Evolutionary conservation across 2,888 invertebrate species (phyloP), one percentile per base, ranked within the genome.

Genomic region (Volucella inflata): DNA sequence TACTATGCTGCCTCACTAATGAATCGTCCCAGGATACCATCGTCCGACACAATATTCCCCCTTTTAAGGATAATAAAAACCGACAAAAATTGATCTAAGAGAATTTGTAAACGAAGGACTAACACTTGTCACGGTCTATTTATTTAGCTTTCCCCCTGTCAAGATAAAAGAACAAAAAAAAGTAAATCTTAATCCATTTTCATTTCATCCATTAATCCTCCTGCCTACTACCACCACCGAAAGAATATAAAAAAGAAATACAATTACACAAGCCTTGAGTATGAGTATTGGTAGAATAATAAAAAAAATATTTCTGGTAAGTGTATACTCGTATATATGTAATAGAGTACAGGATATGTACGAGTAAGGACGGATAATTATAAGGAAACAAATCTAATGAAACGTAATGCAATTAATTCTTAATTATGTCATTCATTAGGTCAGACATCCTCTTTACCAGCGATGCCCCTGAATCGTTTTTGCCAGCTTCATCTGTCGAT

Each of bases 371-470:
- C 10, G 38, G 42, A 50, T 44, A 51, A 70, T n/a, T 3, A 17
- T 36, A 46, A 10, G 16, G 38, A 55, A 16, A 30, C 10, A 50
- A 21, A 50, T 9, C 12, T 30, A 67, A 38, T 50, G 57, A 46
- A 71, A 60, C 59, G 78, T 70, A 84, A 84, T 71, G 74, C 75
- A 81, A 67, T 89, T 88, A 90, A 87, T 91, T 90, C 87, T 91
- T 92, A 89, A 90, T 92, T 88, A 92, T 92, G 89, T 93, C 92
- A 89, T 91, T 94, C 93, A 94, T 94, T 90, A 94, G 93, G 87
- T 94, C 93, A 74, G 94, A 94, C 91, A 94, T 93, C 90, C 94
- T 93, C 93, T 95, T 95, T 95, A 97, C 97, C 96, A 97, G 93
- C 91, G 95, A 95, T 87, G 90, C 90, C 91, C 94, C 91, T 17